A percentile compares a stretch with the other conserved stretches of the same genome.
phyloP scores from a whole-genome alignment of 2,888 invertebrate genomes.

The Lasioglossum calceatum region DNA sequence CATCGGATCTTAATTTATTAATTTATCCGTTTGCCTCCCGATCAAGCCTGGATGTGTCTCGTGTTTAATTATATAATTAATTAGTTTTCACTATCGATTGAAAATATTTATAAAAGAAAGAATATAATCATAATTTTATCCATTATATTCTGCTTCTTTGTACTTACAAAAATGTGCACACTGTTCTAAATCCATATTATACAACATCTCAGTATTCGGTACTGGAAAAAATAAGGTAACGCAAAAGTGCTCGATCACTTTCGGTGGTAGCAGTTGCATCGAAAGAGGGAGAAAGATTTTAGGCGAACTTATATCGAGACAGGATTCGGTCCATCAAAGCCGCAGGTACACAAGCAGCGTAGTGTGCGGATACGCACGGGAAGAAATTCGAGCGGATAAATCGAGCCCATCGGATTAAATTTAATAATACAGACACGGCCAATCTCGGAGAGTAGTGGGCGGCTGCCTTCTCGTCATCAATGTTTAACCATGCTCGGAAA shows the following conservation, averaged over 20 bases:
- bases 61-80: too few relatives aligned
- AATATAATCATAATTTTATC: too few relatives aligned
- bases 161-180: too few relatives aligned
- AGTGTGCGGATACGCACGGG: neutral
- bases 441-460: slow-evolving; percentile 76
- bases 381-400: slow-evolving; percentile 66
- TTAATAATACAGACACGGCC: slow-evolving; percentile 78
- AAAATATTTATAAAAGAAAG: too few relatives aligned
- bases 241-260: neutral
- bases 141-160: too few relatives aligned
- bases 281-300: neutral
- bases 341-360: neutral
- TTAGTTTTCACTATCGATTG: too few relatives aligned
- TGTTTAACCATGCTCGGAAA: slow-evolving; percentile 75
- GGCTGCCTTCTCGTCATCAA: slow-evolving; percentile 69
- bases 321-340: neutral
- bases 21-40: too few relatives aligned
- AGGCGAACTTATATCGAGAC: neutral
- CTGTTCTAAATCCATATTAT: too few relatives aligned
- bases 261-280: neutral
- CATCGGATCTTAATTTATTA: too few relatives aligned
- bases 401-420: slow-evolving; percentile 74
- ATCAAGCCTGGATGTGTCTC: too few relatives aligned
- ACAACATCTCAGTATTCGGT: too few relatives aligned
- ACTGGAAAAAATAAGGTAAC: too few relatives aligned